phyloP scores from a whole-genome alignment of 1,140 invertebrate genomes.

The Scylla paramamosain region DNA sequence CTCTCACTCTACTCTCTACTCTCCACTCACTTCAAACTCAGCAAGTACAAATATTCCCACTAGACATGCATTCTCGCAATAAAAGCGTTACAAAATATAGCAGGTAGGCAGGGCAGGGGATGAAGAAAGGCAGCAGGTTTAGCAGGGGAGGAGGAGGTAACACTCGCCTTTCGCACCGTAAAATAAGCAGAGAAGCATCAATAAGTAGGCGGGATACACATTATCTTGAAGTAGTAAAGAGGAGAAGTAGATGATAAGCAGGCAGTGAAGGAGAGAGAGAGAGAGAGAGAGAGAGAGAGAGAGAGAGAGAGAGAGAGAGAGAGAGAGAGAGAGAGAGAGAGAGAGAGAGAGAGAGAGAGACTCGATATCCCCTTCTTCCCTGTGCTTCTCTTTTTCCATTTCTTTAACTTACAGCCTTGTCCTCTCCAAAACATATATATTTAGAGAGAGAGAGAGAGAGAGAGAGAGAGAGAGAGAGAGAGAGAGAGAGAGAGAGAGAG shows the following conservation, averaged over 20 bases:
- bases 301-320: neutral
- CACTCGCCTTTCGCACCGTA: neutral
- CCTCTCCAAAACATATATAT: too few relatives aligned
- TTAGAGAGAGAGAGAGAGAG: neutral
- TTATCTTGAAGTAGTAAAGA: neutral
- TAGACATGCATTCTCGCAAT: neutral
- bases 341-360: neutral
- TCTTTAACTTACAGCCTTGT: too few relatives aligned
- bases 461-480: neutral
- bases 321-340: neutral
- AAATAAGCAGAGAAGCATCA: neutral
- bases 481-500: neutral
- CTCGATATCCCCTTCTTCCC: too few relatives aligned
- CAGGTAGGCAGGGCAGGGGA: neutral
- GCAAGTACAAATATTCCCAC: neutral
- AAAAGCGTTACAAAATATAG: neutral
- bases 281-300: slow-evolving; percentile 18
- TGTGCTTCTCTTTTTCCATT: too few relatives aligned
- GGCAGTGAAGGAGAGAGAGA: neutral
- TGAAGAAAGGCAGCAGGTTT: neutral
- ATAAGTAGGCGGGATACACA: neutral
- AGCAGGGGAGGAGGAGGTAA: neutral
- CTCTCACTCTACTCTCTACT: neutral
- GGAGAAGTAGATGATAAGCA: neutral
- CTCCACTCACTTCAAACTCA: neutral